These are phyloP conservation scores for Eurytoma californica DNA, from an alignment of 2,888 invertebrate genomes.

Conservation along the genomic window DNA sequence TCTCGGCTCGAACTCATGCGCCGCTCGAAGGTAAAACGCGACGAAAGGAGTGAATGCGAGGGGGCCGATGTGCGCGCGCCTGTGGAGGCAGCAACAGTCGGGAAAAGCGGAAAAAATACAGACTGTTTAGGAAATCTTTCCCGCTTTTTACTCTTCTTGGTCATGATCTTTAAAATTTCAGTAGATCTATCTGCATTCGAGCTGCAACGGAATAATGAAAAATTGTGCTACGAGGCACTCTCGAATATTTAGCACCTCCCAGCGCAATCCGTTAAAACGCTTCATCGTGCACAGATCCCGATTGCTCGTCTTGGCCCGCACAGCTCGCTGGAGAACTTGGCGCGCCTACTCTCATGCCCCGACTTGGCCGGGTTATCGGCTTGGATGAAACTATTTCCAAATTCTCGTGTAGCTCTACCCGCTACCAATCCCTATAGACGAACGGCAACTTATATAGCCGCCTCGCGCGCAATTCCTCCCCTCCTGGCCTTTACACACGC, in stretches of 20 bases:
- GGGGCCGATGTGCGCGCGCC: neutral
- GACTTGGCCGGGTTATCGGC: constrained; percentile 54
- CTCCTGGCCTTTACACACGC: neutral
- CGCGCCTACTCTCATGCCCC: constrained; percentile 22
- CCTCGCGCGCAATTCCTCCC: neutral
- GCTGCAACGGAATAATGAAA: no score
- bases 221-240: no score
- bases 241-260: constrained; percentile 20
- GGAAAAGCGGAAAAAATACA: constrained; percentile 25
- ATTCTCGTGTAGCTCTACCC: constrained; percentile 56
- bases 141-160: neutral
- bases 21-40: constrained; percentile 29
- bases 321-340: constrained; percentile 2
- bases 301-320: constrained; percentile 30
- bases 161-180: constrained; percentile 25
- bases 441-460: constrained; percentile 63
- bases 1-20: constrained; percentile 32
- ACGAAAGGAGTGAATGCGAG: constrained; percentile 9
- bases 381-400: constrained; percentile 64
- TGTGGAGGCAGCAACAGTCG: neutral
- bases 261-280: constrained; percentile 6
- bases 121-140: neutral
- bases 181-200: no score
- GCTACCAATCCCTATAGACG: constrained; percentile 63
- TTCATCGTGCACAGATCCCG: constrained; percentile 39